Evolutionary conservation across 1,140 invertebrate genomes (phyloP), one percentile per base, ranked within the genome.

Genomic region (Brachionus plicatilis): DNA sequence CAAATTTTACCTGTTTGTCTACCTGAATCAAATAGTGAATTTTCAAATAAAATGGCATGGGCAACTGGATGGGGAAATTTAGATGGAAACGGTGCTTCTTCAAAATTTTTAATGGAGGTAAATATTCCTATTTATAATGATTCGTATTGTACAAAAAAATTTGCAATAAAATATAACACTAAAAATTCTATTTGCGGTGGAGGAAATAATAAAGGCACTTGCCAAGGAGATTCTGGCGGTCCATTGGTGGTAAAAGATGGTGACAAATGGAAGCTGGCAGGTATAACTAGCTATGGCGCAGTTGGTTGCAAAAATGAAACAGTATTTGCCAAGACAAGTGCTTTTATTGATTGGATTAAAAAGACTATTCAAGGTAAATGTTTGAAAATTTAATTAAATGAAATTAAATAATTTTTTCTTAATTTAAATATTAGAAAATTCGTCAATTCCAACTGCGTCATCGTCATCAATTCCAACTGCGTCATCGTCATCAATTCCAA

Each of bases 201-300:
- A 33, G 29, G 29, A 33, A 33, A 33, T 33, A 47, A 12, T 70
- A 66, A 66, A 17, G 65, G 60, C 33, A 83, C 82, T 33, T 83
- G 82, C 50, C 60, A 50, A 83, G 79, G 79, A 20, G 60, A 68
- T 72, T 68, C 60, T n/a, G 82, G 82, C 2, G 45, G 45, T 20
- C 45, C 60, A 1, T 17, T 83, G 9, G 43, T 53, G 24, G 43
- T 66, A 11, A 60, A 66, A 70, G 50, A 65, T 65, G 9, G 11
- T 43, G 14, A 12, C 3, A 17, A 66, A 47, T 65, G 43, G 24
- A 70, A 8, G 60, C 17, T 43, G 3, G 56, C 17, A 24, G 79
- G 79, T 7, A n/a, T n/a, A n/a, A n/a, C n/a, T n/a, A n/a, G n/a
- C n/a, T n/a, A n/a, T n/a, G n/a, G n/a, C n/a, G n/a, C n/a, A n/a